A percentile compares a stretch with the other conserved stretches of the same genome.
Conservation (phyloP, 2,797 vertebrate genomes). For the Bovichtus diacanthus region DNA sequence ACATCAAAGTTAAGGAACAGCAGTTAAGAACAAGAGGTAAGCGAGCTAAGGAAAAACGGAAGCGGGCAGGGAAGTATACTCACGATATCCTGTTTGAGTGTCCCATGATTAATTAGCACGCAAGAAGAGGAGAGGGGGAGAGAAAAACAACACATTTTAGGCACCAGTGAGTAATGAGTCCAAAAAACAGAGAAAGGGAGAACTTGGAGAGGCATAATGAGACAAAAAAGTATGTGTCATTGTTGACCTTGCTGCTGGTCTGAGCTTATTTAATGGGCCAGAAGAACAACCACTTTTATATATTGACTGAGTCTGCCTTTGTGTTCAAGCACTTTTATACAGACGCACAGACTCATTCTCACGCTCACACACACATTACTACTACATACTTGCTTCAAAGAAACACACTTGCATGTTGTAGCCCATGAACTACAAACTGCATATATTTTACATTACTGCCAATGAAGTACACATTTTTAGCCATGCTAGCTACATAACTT, state of each 20-base stretch:
- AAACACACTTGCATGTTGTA: background rate
- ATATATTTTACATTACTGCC: background rate
- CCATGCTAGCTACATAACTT: background rate
- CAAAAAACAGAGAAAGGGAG: constrained; percentile 11
- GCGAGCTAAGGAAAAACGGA: constrained; percentile 27
- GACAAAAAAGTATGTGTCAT: constrained; percentile 6
- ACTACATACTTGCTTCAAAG: background rate
- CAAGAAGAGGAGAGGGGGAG: constrained; percentile 37
- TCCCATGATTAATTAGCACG: constrained; percentile 60
- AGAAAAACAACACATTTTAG: constrained; percentile 34
- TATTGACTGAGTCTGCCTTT: constrained; percentile 11
- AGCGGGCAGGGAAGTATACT: constrained; percentile 83
- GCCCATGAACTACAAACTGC: background rate
- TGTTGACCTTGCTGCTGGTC: constrained; percentile 30
- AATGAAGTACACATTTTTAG: background rate
- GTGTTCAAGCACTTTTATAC: background rate
- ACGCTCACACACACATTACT: background rate
- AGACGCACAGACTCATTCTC: background rate
- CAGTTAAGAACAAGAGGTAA: constrained; percentile 39
- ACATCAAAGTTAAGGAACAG: constrained; percentile 38
- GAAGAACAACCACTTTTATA: constrained; percentile 2
- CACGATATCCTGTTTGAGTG: constrained; percentile 94
- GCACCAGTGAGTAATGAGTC: constrained; percentile 27
- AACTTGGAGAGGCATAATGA: constrained; percentile 14
- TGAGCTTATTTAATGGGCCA: constrained; percentile 20